Conservation (phyloP, 2,797 vertebrate species). For the Pseudochaenichthys georgianus region DNA sequence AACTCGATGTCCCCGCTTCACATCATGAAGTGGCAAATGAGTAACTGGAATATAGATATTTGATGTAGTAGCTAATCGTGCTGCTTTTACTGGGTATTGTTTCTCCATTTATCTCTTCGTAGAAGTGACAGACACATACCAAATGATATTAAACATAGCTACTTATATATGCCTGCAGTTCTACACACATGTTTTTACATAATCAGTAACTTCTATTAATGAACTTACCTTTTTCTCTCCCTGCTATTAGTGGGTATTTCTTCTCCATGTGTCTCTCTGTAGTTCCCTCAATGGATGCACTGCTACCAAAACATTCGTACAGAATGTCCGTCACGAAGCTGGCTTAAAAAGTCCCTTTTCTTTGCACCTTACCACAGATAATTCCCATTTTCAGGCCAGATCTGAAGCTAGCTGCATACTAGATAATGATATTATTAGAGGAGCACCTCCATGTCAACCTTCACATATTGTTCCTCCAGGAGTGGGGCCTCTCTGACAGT, state of each 20-base stretch:
- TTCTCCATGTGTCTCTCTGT: constrained; percentile 76
- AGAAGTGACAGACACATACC: not conserved
- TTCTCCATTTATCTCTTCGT: too few relatives aligned
- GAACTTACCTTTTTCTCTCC: constrained; percentile 83
- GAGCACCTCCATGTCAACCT: constrained; percentile 3
- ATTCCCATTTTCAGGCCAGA: constrained; percentile 15
- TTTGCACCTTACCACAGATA: constrained; percentile 15
- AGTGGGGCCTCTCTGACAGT: constrained; percentile 18
- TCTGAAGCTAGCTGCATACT: constrained; percentile 9
- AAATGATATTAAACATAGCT: not conserved
- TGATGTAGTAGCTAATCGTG: not conserved
- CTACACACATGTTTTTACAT: not conserved
- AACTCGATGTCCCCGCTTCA: constrained; percentile 12
- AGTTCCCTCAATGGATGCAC: not conserved
- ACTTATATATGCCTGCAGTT: not conserved
- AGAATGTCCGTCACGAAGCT: not conserved
- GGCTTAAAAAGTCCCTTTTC: not conserved
- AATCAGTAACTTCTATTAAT: not conserved
- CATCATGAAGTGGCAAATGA: constrained; percentile 9
- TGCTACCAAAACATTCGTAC: constrained; percentile 26
- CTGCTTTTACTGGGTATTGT: too few relatives aligned
- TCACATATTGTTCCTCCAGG: constrained; percentile 20
- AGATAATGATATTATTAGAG: constrained; percentile 10
- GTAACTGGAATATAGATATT: not conserved
- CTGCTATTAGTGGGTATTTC: constrained; percentile 78